phyloP scores from a whole-genome alignment of 1,140 invertebrate species.

The Trachymyrmex septentrionalis region DNA sequence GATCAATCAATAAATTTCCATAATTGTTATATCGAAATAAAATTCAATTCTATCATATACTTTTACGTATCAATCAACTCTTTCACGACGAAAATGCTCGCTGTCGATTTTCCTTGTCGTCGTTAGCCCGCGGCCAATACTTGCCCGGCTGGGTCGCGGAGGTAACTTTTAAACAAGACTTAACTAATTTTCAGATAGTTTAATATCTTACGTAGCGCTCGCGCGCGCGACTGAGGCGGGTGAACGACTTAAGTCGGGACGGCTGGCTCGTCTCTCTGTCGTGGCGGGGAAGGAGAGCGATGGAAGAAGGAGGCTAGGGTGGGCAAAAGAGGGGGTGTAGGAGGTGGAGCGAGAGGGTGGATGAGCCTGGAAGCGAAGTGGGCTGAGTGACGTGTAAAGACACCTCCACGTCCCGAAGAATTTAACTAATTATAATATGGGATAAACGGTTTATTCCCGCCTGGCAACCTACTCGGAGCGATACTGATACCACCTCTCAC shows the following conservation, averaged over 20 bases:
- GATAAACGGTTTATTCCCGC: slow-evolving; percentile 86
- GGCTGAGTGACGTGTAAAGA: slow-evolving; percentile 87
- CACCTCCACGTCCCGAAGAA: slow-evolving; percentile 86
- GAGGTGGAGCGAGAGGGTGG: slow-evolving; percentile 74
- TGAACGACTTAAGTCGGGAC: slow-evolving; percentile 85
- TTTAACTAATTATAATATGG: slow-evolving; percentile 87
- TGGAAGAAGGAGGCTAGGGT: slow-evolving; percentile 53
- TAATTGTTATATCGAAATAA: not conserved
- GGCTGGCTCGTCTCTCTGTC: slow-evolving; percentile 81
- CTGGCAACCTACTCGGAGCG: slow-evolving; percentile 84
- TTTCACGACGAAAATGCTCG: slow-evolving; percentile 26
- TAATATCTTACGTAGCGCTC: slow-evolving; percentile 83
- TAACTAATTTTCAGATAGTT: slow-evolving; percentile 86
- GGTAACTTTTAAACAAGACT: slow-evolving; percentile 85
- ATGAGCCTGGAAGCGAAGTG: slow-evolving; percentile 85
- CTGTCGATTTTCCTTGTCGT: slow-evolving; percentile 68
- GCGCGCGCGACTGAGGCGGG: slow-evolving; percentile 68
- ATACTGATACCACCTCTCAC: slow-evolving; percentile 82
- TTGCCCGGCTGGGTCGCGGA: slow-evolving; percentile 69
- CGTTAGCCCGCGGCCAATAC: slow-evolving; percentile 70
- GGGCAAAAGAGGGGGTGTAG: slow-evolving; percentile 47
- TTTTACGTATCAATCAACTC: slow-evolving; percentile 12
- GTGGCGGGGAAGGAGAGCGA: slow-evolving; percentile 71
- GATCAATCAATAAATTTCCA: slow-evolving; percentile 16
- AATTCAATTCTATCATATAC: not conserved